Evolutionary conservation across 2,113 vertebrate species (phyloP), one percentile per base, ranked within the genome.

Genomic region (Proteles cristata): DNA sequence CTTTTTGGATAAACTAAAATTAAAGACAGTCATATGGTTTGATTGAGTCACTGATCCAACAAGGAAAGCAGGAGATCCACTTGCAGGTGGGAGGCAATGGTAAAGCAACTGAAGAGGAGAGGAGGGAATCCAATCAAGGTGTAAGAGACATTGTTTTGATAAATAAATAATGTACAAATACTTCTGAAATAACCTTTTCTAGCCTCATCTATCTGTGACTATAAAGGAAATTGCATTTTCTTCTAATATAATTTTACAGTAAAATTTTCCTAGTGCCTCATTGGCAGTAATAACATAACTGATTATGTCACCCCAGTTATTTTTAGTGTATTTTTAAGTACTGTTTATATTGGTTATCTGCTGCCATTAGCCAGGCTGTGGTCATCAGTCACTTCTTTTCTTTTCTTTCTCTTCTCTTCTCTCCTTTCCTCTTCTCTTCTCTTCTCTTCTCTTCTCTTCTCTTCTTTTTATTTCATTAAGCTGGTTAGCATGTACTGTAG

Each of bases 11-110:
- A 11, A 88, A 39, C 53, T 39, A 31, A 83, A 87, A 19, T 61
- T 50, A 90, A 84, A 92, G 73, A 58, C 11, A 48, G 8, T 7
- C 7, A 4, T 0, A 0, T 16, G 48, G 58, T 71, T 26, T 26
- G 4, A 5, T 17, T 14, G 48, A 6, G 39, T 23, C 50, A 7
- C 53, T 28, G 39, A 39, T 4, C 26, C 25, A 43, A 5, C 0
- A 0, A 50, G 61, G 61, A 25, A 61, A 77, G 45, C 31, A 0
- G 31, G 33, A 77, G 11, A 12, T 61, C 7, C 3, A 23, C 5
- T 5, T 31, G 15, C 50, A 66, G 39, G 8, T 21, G 26, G 21
- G n/a, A 84, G 45, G 17, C 35, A n/a, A 1, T 10, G 25, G 19
- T 16, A 39, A 7, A 17, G 25, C 7, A 19, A 19, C 0, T 0